A percentile compares a stretch with the other conserved stretches of the same genome.
phyloP scores from a whole-genome alignment of 2,113 vertebrate species.

The Lophochroa leadbeateri region DNA sequence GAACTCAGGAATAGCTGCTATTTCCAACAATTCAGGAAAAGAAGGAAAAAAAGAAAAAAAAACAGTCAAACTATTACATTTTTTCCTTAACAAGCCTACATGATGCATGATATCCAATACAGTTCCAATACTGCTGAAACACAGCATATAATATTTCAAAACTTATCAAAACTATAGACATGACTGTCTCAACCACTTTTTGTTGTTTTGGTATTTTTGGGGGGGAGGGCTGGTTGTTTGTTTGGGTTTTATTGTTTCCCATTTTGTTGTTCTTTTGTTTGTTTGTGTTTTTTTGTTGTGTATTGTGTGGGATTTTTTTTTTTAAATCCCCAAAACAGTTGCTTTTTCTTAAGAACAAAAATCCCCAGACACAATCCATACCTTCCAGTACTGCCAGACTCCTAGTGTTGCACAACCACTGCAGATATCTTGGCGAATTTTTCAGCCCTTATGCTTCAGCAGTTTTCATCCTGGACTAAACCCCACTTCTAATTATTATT shows the following conservation, averaged over 20 bases:
- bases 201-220: background rate
- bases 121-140: background rate
- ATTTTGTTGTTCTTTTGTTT: background rate
- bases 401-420: background rate
- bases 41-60: background rate
- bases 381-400: background rate
- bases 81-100: background rate
- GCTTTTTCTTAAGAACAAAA: background rate
- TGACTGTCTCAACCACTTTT: background rate
- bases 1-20: background rate
- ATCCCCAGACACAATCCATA: background rate
- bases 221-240: background rate
- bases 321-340: background rate
- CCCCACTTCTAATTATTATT: background rate
- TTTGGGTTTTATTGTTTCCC: background rate
- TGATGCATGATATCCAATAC: background rate
- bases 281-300: background rate
- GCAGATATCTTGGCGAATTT: background rate
- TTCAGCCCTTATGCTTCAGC: background rate
- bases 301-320: background rate
- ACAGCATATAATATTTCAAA: background rate
- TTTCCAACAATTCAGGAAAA: background rate
- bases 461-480: background rate
- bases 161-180: background rate
- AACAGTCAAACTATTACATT: background rate